Evolutionary conservation across 2,888 invertebrate genomes (phyloP), one percentile per base, ranked within the genome.

Genomic region (Athrips mouffetella): DNA sequence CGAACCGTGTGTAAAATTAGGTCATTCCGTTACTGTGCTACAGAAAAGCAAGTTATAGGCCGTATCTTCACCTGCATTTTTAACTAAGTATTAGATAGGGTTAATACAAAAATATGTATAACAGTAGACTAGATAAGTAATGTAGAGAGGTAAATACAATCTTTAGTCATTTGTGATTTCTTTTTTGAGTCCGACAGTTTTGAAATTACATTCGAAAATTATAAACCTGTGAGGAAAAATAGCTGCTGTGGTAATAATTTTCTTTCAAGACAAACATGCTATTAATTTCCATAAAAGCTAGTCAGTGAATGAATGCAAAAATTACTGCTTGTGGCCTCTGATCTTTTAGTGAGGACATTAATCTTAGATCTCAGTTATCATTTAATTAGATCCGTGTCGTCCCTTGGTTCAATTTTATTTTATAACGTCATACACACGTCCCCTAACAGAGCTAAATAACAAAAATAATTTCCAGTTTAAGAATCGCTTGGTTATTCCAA

Each of bases 401-500:
- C 78, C 79, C 80, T 82, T 78, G 81, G 77, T 85, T 84, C 84
- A 85, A 85, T 87, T 87, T 86, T 84, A 86, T 85, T 86, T 87
- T 86, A 86, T 73, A 85, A 85, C 77, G 88, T 87, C 88, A 87
- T 87, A 86, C 82, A 86, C 87, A 87, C 86, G 82, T 81, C 76
- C 72, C 77, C 79, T 71, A 73, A 77, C 69, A 72, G 72, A 65
- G 68, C 74, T 72, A 73, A 66, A 60, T 60, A 53, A 58, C 73
- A 73, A 70, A 60, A 61, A 63, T 60, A 57, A 58, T 11, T 21
- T 20, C 21, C 5, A 37, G 11, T 59, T 60, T 49, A 60, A 47
- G 49, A 49, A 49, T 45, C 13, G 4, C 3, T n/a, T n/a, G n/a
- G n/a, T n/a, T n/a, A n/a, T n/a, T n/a, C n/a, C n/a, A n/a, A 16